phyloP scores from a whole-genome alignment of 2,888 invertebrate genomes.

The Callyntrura sp. region DNA sequence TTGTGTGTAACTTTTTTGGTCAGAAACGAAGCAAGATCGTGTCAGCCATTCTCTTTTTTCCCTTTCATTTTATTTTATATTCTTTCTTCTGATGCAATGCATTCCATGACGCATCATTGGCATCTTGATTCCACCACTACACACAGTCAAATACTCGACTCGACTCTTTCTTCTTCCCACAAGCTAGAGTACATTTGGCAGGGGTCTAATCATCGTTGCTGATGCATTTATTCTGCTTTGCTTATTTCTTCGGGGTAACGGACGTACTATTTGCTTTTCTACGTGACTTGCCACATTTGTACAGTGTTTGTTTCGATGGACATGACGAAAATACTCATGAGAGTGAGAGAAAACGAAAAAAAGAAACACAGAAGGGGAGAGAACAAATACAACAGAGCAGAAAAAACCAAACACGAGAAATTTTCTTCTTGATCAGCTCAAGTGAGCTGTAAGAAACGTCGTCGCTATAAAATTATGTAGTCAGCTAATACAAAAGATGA shows the following conservation, averaged over 20 bases:
- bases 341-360: constrained; percentile 5
- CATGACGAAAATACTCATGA: constrained; percentile 67
- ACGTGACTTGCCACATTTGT: constrained; percentile 60
- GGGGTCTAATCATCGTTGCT: not conserved
- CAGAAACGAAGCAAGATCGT: constrained; percentile 50
- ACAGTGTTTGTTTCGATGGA: constrained; percentile 37
- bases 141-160: not conserved
- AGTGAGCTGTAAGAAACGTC: not conserved
- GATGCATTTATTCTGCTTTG: constrained; percentile 14
- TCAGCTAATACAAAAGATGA: too few species aligned
- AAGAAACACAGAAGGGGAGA: not conserved
- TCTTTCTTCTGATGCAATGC: constrained; percentile 43
- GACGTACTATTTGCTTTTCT: constrained; percentile 24
- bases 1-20: constrained; percentile 34
- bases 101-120: not conserved
- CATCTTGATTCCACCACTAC: not conserved
- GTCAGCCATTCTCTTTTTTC: constrained; percentile 45
- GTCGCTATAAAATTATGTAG: not conserved
- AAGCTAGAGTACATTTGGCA: not conserved
- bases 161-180: not conserved
- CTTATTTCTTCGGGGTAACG: not conserved
- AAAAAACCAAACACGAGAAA: not conserved
- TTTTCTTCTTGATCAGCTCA: not conserved
- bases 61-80: constrained; percentile 45
- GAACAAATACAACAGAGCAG: not conserved